A percentile compares a stretch with the other conserved stretches of the same genome.
Conservation (phyloP, 2,113 vertebrate species). For the Rhinoptilus africanus region DNA sequence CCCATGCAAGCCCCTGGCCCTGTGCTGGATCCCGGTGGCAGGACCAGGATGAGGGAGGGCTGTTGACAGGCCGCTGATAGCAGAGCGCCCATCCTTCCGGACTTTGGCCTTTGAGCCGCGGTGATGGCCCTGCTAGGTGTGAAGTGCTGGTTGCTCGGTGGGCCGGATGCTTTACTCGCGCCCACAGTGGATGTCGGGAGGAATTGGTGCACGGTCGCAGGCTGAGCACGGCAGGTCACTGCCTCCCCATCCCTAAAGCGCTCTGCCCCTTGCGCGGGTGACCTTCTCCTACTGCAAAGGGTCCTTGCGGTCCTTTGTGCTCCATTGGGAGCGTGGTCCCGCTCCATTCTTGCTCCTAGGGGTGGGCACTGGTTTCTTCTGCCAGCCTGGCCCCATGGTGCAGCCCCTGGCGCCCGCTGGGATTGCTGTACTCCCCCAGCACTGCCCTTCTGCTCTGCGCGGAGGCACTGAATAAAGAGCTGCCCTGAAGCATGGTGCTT, state of each 20-base stretch:
- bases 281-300: background rate
- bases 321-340: accelerated
- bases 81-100: background rate
- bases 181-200: background rate
- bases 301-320: background rate
- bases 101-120: background rate
- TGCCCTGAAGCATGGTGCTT: background rate
- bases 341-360: background rate
- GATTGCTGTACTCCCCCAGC: background rate
- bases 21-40: background rate
- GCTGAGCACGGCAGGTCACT: background rate
- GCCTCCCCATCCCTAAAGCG: background rate
- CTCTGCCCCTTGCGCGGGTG: accelerated
- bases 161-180: background rate
- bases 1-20: background rate
- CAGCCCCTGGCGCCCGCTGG: background rate
- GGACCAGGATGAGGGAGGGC: background rate
- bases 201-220: background rate
- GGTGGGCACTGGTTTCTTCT: background rate
- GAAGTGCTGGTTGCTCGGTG: background rate
- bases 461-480: background rate
- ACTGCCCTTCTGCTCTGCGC: background rate
- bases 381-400: background rate
- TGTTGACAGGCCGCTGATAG: background rate
- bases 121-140: background rate